phyloP scores from a whole-genome alignment of 1,140 invertebrate species.

The Eupristina koningsbergeri region DNA sequence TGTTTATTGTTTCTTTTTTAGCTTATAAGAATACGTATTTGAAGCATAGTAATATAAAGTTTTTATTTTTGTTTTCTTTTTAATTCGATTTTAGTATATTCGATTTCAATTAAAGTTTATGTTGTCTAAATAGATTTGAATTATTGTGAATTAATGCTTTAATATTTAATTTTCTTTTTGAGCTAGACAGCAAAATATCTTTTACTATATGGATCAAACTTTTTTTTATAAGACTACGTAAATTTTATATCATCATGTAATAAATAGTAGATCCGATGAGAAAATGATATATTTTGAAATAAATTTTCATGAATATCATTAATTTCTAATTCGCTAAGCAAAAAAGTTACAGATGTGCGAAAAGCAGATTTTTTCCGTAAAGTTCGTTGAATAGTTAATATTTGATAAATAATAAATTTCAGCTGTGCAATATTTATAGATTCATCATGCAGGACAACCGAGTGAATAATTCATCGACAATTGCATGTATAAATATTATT shows the following conservation, averaged over 20 bases:
- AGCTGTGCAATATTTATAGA: neutral
- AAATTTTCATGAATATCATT: neutral
- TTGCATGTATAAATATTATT: neutral
- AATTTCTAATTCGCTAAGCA: neutral
- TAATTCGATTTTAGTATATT: too few species aligned
- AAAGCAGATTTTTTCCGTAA: too few species aligned
- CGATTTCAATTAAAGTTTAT: neutral
- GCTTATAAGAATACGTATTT: too few species aligned
- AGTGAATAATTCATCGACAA: neutral
- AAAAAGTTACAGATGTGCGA: neutral
- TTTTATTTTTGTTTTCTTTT: too few species aligned
- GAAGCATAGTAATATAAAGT: too few species aligned
- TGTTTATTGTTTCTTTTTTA: too few species aligned
- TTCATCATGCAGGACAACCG: neutral
- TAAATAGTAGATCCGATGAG: neutral
- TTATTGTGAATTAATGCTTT: neutral
- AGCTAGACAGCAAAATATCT: neutral
- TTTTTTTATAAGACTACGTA: too few species aligned
- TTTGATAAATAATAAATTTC: neutral
- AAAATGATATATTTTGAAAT: neutral
- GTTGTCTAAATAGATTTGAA: neutral
- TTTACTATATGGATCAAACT: neutral
- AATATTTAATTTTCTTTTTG: neutral
- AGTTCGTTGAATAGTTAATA: neutral
- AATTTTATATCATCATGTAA: too few species aligned